Evolutionary conservation across 2,797 vertebrate species (phyloP).

Genomic region (Gallinago nigripennis): DNA sequence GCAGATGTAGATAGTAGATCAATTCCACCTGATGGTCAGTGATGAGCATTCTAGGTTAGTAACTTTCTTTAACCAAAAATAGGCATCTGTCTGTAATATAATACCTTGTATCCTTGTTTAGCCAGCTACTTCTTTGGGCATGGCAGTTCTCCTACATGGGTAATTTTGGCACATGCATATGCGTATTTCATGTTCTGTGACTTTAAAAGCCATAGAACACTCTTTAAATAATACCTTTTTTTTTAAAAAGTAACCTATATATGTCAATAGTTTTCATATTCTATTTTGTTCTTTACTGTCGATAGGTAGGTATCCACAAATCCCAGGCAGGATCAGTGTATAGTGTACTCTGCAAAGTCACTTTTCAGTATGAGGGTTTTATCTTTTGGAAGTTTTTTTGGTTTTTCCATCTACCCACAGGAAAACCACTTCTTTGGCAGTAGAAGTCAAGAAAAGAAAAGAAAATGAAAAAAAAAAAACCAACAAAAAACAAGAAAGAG

Average conservation of each 20-base stretch:
- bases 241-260: background rate
- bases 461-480: background rate
- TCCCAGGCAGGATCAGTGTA: background rate
- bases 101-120: background rate
- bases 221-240: background rate
- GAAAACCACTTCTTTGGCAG: slow-evolving; percentile 3
- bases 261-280: background rate
- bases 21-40: background rate
- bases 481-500: background rate
- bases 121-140: background rate
- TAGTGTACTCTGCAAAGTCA: background rate
- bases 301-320: background rate
- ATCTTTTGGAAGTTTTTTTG: background rate
- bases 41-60: background rate
- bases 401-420: background rate
- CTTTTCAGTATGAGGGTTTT: background rate
- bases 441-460: background rate
- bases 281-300: background rate
- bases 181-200: background rate
- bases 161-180: background rate
- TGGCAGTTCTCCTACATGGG: background rate
- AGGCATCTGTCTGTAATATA: background rate
- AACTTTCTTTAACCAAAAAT: background rate
- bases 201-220: background rate
- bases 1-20: background rate